A percentile compares a stretch with the other conserved stretches of the same genome.
phyloP scores from a whole-genome alignment of 2,797 vertebrate species.

The Argya squamiceps region DNA sequence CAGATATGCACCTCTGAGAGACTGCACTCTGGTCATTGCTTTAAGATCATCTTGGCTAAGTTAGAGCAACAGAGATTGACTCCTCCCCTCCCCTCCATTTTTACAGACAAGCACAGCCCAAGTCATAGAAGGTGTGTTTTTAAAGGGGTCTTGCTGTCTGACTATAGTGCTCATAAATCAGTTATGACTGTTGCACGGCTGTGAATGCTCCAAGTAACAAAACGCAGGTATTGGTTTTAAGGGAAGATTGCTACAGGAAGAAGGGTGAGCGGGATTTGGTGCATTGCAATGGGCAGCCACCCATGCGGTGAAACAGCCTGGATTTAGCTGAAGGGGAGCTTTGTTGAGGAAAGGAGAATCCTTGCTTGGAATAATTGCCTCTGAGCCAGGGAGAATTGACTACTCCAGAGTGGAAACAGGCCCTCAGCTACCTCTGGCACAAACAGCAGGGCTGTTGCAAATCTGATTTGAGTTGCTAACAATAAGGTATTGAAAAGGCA shows the following conservation, averaged over 20 bases:
- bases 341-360: slow-evolving; percentile 53
- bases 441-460: background rate
- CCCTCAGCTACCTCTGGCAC: slow-evolving; percentile 25
- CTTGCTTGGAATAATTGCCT: slow-evolving; percentile 37
- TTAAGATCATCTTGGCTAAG: background rate
- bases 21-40: background rate
- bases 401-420: background rate
- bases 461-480: slow-evolving; percentile 37
- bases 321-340: slow-evolving; percentile 28
- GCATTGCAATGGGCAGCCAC: background rate
- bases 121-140: background rate
- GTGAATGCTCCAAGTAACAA: background rate
- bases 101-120: background rate
- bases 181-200: background rate
- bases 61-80: background rate
- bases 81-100: background rate
- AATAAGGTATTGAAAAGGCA: slow-evolving; percentile 48
- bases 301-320: background rate
- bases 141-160: background rate
- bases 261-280: background rate
- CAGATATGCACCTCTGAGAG: background rate
- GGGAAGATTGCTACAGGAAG: background rate
- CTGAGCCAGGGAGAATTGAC: slow-evolving; percentile 23
- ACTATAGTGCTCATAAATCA: background rate
- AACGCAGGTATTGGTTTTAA: background rate